Percentiles rank a stretch among this genome's conserved stretches.
Evolutionary conservation across 2,113 vertebrate species (phyloP).

Genomic region (Garra rufa): DNA sequence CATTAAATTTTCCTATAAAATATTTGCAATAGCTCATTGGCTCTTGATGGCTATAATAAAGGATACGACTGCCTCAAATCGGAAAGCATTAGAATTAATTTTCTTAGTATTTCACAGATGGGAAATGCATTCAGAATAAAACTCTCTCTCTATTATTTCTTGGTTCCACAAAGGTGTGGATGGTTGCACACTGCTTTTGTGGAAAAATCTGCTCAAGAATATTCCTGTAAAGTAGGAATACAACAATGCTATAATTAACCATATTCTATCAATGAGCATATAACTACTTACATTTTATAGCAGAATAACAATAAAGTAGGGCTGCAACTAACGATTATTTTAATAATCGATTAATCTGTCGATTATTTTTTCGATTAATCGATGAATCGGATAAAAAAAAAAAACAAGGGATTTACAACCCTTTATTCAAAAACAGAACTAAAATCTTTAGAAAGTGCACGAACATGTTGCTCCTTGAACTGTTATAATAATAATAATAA

Average conservation of each 20-base stretch:
- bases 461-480: no score
- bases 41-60: constrained; percentile 78
- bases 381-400: no score
- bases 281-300: background rate
- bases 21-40: constrained; percentile 81
- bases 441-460: no score
- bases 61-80: constrained; percentile 75
- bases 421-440: no score
- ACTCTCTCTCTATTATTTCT: constrained; percentile 40
- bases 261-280: background rate
- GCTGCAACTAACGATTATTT: no score
- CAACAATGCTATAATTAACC: background rate
- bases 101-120: constrained; percentile 78
- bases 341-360: no score
- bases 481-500: no score
- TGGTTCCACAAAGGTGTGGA: background rate
- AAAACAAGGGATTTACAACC: no score
- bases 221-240: background rate
- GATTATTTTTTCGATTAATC: no score
- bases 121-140: constrained; percentile 73
- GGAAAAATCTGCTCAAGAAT: background rate
- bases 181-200: background rate
- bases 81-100: constrained; percentile 77
- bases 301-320: background rate
- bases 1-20: constrained; percentile 81